phyloP scores from a whole-genome alignment of 2,113 vertebrate genomes.

The Bucco capensis region DNA sequence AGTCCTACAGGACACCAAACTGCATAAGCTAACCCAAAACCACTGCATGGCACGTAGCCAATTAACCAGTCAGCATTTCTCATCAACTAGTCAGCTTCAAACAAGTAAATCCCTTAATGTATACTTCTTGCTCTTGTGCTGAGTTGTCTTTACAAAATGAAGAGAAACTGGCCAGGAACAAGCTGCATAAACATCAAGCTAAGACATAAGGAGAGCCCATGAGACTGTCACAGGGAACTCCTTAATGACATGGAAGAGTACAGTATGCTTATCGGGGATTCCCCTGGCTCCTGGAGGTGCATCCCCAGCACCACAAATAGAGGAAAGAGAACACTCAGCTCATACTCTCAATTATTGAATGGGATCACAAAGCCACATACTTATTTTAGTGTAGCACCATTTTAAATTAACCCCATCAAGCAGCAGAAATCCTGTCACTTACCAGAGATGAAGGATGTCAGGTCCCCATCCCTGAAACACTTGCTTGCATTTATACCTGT shows the following conservation, averaged over 20 bases:
- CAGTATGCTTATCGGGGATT: conserved; percentile 67
- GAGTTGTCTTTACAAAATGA: not conserved
- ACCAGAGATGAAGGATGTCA: not conserved
- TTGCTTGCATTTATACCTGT: rapidly evolving
- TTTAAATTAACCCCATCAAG: not conserved
- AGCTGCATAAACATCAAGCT: conserved; percentile 17
- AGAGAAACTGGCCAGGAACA: not conserved
- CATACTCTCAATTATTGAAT: rapidly evolving
- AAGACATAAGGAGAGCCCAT: conserved; percentile 33
- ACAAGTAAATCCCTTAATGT: not conserved
- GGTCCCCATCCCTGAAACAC: not conserved
- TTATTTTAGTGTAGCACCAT: not conserved
- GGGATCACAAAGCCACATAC: not conserved
- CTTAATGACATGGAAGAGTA: conserved; percentile 65
- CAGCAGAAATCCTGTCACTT: conserved; percentile 17
- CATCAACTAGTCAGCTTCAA: not conserved
- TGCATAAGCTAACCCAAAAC: not conserved
- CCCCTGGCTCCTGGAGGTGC: conserved; percentile 66
- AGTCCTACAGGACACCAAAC: not conserved
- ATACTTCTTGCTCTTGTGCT: too few species aligned
- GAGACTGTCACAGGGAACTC: conserved; percentile 53
- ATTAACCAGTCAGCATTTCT: not conserved
- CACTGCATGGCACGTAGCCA: not conserved
- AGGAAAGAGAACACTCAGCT: not conserved
- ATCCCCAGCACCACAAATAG: conserved; percentile 47